Evolutionary conservation across 1,140 invertebrate genomes (phyloP), one percentile per base, ranked within the genome.

Genomic region (Dolichoris vasculosae): DNA sequence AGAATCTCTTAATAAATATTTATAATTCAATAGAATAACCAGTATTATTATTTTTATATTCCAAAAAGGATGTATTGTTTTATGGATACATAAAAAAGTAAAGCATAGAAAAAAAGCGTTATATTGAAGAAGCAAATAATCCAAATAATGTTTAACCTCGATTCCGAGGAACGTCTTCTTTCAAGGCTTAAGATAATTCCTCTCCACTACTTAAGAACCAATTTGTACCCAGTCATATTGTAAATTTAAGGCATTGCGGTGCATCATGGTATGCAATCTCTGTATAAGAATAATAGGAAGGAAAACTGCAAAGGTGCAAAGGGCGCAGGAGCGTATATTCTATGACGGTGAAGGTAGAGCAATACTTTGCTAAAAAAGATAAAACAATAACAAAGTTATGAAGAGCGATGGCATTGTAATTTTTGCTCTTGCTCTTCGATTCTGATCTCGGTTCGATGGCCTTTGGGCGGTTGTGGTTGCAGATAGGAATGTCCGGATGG

Each of bases 401-500:
- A 73, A 1, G 38, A 73, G 69, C 38, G 7, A 73, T 73, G 69
- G 69, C 38, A 43, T 26, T 73, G n/a, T n/a, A 73, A 43, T 48
- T 48, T 67, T 69, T 63, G 17, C 75, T 51, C 51, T 26, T 78
- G 26, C 76, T 59, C 38, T n/a, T 80, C 20, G 30, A 69, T 84
- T 78, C 84, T 85, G 59, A 85, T 81, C 38, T 75, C 38, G 80
- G 84, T 82, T 77, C 73, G 84, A 86, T 86, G 84, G 84, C 80
- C 84, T 86, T 82, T 86, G 84, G 84, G 90, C 92, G 92, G 92
- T 92, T 93, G 90, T 95, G 94, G 94, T 97, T 97, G 94, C 96
- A 97, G 97, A 96, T 97, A 94, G 95, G 95, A 93, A 95, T 95
- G 93, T 95, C 95, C 90, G 97, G 97, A 93, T 97, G 97, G 96